phyloP scores from a whole-genome alignment of 1,140 invertebrate species.

The Heliconius melpomene region DNA sequence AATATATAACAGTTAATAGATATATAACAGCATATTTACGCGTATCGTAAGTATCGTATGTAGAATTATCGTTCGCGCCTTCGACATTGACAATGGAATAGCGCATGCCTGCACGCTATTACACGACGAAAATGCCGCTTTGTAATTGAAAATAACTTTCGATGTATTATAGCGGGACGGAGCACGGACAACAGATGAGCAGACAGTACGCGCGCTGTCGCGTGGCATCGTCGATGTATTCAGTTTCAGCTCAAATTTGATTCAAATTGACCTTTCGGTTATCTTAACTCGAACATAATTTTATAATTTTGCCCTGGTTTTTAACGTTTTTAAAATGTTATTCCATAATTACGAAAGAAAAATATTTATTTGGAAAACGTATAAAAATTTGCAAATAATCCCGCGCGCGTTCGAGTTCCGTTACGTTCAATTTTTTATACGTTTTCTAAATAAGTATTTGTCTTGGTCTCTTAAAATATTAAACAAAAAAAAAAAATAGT shows the following conservation, averaged over 20 bases:
- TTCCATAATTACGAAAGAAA: no score
- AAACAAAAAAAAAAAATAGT: no score
- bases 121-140: conserved; percentile 60
- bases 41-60: not conserved
- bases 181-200: not conserved
- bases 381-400: no score
- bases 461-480: no score
- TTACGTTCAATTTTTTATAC: no score
- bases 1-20: not conserved
- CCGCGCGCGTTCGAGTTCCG: no score
- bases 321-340: no score
- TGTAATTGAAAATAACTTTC: conserved; percentile 74
- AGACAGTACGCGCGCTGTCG: not conserved
- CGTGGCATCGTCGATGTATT: conserved; percentile 17
- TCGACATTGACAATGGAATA: conserved; percentile 64
- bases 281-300: no score
- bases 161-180: conserved; percentile 47
- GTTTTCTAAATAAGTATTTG: no score
- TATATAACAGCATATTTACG: not conserved
- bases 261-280: no score
- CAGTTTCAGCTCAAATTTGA: not conserved
- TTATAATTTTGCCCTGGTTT: no score
- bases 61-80: not conserved
- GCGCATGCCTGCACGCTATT: conserved; percentile 65
- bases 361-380: no score